These are phyloP conservation scores for Cotesia vestalis DNA, from an alignment of 1,140 invertebrate genomes.

Conservation along the genomic window DNA sequence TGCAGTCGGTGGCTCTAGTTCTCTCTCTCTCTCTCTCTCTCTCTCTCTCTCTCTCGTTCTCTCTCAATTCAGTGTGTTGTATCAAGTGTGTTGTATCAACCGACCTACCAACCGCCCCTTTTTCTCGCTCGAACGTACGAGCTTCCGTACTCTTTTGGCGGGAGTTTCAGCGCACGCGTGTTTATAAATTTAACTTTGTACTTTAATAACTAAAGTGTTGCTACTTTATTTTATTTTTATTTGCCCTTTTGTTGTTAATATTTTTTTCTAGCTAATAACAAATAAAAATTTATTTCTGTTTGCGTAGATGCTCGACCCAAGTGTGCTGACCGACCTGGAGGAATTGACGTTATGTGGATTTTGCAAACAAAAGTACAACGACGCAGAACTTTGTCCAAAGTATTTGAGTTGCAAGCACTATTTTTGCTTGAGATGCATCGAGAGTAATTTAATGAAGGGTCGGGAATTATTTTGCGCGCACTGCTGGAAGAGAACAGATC, in stretches of 20 bases:
- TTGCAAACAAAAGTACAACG: slow-evolving; percentile 77
- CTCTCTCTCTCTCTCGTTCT: too few relatives aligned
- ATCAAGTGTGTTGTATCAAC: slow-evolving; percentile 5
- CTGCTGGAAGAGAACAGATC: slow-evolving; percentile 74
- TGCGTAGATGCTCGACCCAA: slow-evolving; percentile 65
- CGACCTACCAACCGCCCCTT: slow-evolving; percentile 32
- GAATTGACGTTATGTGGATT: slow-evolving; percentile 76
- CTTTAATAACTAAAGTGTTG: background rate
- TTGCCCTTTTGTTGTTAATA: slow-evolving; percentile 1
- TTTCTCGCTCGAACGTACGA: slow-evolving; percentile 35
- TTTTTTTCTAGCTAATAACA: background rate
- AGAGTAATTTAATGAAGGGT: slow-evolving; percentile 71
- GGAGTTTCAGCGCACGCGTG: slow-evolving; percentile 60
- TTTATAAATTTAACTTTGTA: slow-evolving; percentile 21
- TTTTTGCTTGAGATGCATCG: slow-evolving; percentile 78
- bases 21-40: background rate
- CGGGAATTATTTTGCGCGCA: slow-evolving; percentile 74
- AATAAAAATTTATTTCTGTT: slow-evolving; percentile 19
- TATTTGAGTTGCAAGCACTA: slow-evolving; percentile 79
- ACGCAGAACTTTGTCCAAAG: slow-evolving; percentile 75
- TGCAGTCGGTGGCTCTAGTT: slow-evolving; percentile 18
- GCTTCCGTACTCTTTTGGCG: slow-evolving; percentile 54
- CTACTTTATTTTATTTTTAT: background rate
- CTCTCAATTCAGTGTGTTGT: too few relatives aligned
- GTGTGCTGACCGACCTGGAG: slow-evolving; percentile 72